A percentile compares a stretch with the other conserved stretches of the same genome.
Conservation (phyloP, 2,888 invertebrate genomes). For the Allophyes oxyacanthae region DNA sequence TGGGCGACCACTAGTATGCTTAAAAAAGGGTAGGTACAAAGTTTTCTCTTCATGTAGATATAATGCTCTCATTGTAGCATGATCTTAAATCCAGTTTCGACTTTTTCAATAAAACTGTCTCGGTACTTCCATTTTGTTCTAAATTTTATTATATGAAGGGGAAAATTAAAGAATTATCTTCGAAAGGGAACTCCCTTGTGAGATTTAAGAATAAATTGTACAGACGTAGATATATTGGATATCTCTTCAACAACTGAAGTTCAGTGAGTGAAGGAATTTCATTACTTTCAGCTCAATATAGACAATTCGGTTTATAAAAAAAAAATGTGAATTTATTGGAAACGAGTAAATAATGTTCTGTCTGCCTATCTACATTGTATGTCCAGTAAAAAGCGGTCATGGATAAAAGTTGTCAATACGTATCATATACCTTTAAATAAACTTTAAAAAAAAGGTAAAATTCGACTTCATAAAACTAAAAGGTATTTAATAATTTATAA, state of each 20-base stretch:
- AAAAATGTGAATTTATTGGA: not conserved
- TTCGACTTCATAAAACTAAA: too few relatives aligned
- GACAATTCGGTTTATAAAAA: too few relatives aligned
- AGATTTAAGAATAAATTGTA: slow-evolving; percentile 5
- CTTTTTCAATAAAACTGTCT: slow-evolving; percentile 46
- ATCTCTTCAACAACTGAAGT: slow-evolving; percentile 1
- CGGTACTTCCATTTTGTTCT: slow-evolving; percentile 22
- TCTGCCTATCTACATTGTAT: too few relatives aligned
- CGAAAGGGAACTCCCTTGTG: slow-evolving; percentile 7
- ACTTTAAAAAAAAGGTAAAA: too few relatives aligned
- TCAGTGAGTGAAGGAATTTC: slow-evolving; percentile 6
- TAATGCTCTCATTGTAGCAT: slow-evolving; percentile 8
- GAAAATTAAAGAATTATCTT: slow-evolving; percentile 45
- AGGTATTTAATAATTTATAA: too few relatives aligned
- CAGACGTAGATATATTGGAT: slow-evolving; percentile 1
- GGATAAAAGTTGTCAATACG: too few relatives aligned
- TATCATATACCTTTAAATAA: too few relatives aligned
- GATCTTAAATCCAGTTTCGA: slow-evolving; percentile 17
- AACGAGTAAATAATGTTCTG: not conserved
- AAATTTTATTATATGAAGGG: slow-evolving; percentile 44
- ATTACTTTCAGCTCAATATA: slow-evolving; percentile 5
- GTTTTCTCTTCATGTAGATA: too few relatives aligned
- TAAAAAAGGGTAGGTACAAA: too few relatives aligned
- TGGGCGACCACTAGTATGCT: too few relatives aligned
- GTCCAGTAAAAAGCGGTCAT: too few relatives aligned